A percentile compares a stretch with the other conserved stretches of the same genome.
Conservation (phyloP, 2,888 invertebrate genomes). For the Reticulitermes lucifugus region DNA sequence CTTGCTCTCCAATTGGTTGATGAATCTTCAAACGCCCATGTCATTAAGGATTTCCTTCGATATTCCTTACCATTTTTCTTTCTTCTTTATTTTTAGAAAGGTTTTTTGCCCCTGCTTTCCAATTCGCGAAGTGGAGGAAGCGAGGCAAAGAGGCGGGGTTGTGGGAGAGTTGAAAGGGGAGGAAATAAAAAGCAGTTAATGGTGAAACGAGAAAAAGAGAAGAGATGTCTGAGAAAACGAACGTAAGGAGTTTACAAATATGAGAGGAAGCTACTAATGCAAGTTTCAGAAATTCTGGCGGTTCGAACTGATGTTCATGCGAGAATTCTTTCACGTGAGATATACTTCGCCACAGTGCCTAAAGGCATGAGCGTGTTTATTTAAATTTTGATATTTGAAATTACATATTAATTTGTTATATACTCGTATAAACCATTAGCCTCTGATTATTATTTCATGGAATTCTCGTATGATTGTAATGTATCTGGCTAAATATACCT, state of each 20-base stretch:
- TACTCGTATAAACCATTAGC: too few species aligned
- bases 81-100: background rate
- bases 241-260: conserved; percentile 35
- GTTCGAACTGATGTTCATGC: too few species aligned
- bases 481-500: too few species aligned
- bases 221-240: conserved; percentile 32
- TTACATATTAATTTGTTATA: too few species aligned
- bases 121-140: conserved; percentile 35
- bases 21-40: conserved; percentile 42
- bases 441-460: too few species aligned
- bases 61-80: conserved; percentile 38
- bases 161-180: conserved; percentile 14
- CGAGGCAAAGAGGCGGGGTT: conserved; percentile 33
- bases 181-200: conserved; percentile 43
- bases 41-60: conserved; percentile 48
- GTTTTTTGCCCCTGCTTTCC: conserved; percentile 37
- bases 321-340: too few species aligned
- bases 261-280: conserved; percentile 36
- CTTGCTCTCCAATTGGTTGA: conserved; percentile 45
- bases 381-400: too few species aligned
- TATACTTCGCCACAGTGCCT: too few species aligned
- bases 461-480: too few species aligned
- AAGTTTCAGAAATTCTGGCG: background rate
- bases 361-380: too few species aligned
- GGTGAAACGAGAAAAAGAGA: conserved; percentile 32